These are phyloP conservation scores for Luehdorfia chinensis DNA, from an alignment of 1,140 invertebrate genomes.

Conservation along the genomic window DNA sequence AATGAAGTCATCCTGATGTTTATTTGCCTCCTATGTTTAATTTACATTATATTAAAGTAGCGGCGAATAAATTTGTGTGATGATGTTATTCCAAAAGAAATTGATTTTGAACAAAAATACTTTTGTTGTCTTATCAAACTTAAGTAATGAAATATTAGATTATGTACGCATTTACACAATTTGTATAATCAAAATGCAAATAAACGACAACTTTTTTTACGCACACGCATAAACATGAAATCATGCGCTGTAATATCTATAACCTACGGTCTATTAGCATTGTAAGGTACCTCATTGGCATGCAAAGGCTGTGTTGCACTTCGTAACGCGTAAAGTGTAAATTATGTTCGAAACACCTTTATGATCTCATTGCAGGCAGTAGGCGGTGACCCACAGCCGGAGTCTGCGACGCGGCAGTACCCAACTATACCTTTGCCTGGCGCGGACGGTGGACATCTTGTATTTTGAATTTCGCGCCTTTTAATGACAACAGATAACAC, in stretches of 20 bases:
- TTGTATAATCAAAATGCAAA: too few species aligned
- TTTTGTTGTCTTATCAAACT: too few species aligned
- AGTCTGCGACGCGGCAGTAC: conserved; percentile 37
- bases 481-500: neutral
- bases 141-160: too few species aligned
- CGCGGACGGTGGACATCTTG: conserved; percentile 22
- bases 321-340: conserved; percentile 47
- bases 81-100: too few species aligned
- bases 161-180: too few species aligned
- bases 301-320: conserved; percentile 38
- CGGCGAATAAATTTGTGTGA: too few species aligned
- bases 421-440: conserved; percentile 39
- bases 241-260: neutral
- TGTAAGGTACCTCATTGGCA: conserved; percentile 28
- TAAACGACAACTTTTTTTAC: too few species aligned
- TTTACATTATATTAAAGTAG: too few species aligned
- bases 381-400: conserved; percentile 51
- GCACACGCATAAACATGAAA: too few species aligned
- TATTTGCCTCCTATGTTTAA: too few species aligned
- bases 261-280: conserved; percentile 20
- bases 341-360: conserved; percentile 55
- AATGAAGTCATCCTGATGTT: conserved; percentile 22
- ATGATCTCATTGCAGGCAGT: conserved; percentile 66
- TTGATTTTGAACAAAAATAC: too few species aligned
- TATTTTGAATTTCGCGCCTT: conserved; percentile 27